Evolutionary conservation across 1,140 invertebrate genomes (phyloP).

Genomic region (Drosophila mojavensis): DNA sequence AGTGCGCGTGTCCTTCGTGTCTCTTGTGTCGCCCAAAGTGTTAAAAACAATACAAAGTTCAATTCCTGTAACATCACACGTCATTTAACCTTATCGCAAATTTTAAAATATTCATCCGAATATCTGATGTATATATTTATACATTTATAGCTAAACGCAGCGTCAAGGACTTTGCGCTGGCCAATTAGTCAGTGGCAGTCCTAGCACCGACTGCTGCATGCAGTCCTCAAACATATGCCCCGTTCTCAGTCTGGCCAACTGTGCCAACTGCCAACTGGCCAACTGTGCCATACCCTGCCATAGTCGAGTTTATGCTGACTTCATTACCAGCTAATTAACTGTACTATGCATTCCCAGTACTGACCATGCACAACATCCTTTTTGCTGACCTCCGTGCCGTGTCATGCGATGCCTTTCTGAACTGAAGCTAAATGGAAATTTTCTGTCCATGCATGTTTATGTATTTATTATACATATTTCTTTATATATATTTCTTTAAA

Average conservation of each 20-base stretch:
- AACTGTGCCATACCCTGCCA: slow-evolving; percentile 4
- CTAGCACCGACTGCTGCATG: background rate
- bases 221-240: too few relatives aligned
- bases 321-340: slow-evolving; percentile 31
- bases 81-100: too few relatives aligned
- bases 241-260: background rate
- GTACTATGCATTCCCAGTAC: background rate
- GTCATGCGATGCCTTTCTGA: too few relatives aligned
- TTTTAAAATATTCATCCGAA: too few relatives aligned
- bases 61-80: slow-evolving; percentile 10
- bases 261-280: background rate
- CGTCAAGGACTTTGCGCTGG: slow-evolving; percentile 12
- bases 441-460: too few relatives aligned
- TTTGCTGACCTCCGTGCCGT: background rate
- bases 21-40: slow-evolving; percentile 17
- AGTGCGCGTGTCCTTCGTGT: slow-evolving; percentile 56
- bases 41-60: slow-evolving; percentile 60
- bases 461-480: too few relatives aligned
- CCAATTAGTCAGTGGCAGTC: slow-evolving; percentile 13
- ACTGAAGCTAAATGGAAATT: background rate
- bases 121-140: too few relatives aligned
- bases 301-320: slow-evolving; percentile 1
- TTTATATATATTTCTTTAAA: too few relatives aligned
- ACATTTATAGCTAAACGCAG: background rate
- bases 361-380: slow-evolving; percentile 26